Evolutionary conservation across 2,113 vertebrate species (phyloP).

Genomic region (Amphiprion percula): DNA sequence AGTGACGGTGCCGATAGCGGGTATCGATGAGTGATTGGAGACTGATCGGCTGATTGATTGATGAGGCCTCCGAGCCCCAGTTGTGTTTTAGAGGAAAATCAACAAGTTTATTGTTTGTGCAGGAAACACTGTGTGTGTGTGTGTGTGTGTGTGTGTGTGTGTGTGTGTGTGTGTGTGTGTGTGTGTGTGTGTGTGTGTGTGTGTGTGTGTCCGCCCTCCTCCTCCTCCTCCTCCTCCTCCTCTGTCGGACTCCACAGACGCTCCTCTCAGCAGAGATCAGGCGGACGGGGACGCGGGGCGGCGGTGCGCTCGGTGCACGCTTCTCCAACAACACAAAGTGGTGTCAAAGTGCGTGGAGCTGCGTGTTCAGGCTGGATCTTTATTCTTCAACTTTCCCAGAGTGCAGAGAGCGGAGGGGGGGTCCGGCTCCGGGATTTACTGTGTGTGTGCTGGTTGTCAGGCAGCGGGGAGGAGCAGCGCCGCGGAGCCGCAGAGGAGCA

Average conservation of each 20-base stretch:
- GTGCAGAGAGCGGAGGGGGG: neutral
- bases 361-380: too few species aligned
- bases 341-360: neutral
- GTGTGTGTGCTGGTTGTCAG: slow-evolving; percentile 87
- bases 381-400: neutral
- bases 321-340: slow-evolving; percentile 26
- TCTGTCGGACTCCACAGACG: slow-evolving; percentile 60
- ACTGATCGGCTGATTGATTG: neutral
- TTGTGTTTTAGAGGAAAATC: neutral
- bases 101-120: slow-evolving; percentile 20
- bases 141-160: slow-evolving; percentile 5
- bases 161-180: neutral
- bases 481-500: slow-evolving; percentile 86
- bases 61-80: neutral
- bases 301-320: slow-evolving; percentile 53
- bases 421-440: slow-evolving; percentile 40
- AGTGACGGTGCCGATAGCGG: neutral
- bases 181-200: neutral
- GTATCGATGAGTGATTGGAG: neutral
- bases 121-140: neutral
- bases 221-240: slow-evolving; percentile 3
- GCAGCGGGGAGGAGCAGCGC: slow-evolving; percentile 57
- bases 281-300: slow-evolving; percentile 46
- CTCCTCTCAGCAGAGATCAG: slow-evolving; percentile 72
- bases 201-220: slow-evolving; percentile 20